Evolutionary conservation across 2,797 vertebrate species (phyloP).

Genomic region (Acanthurus tractus): DNA sequence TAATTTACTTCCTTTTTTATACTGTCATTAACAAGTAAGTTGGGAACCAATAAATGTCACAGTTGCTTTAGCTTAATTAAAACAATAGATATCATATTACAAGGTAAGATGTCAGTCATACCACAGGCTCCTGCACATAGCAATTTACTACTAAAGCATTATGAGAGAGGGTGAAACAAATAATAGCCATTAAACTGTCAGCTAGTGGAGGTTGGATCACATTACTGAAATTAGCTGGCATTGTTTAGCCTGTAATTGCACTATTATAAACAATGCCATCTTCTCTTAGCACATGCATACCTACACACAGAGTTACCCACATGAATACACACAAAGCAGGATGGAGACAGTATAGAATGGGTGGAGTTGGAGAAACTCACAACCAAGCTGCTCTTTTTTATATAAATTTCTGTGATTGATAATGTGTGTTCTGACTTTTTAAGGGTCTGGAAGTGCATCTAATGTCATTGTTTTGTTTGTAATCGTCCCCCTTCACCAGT

Average conservation of each 20-base stretch:
- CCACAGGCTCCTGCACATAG: slow-evolving; percentile 86
- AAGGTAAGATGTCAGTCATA: slow-evolving; percentile 93
- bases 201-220: slow-evolving; percentile 88
- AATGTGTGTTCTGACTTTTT: neutral
- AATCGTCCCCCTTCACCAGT: neutral
- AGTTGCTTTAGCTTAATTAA: slow-evolving; percentile 96
- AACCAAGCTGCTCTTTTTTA: neutral
- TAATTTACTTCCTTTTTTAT: slow-evolving; percentile 78
- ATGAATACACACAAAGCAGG: slow-evolving; percentile 1
- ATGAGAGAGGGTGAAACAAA: slow-evolving; percentile 93
- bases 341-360: neutral
- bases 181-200: slow-evolving; percentile 95
- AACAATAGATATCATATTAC: slow-evolving; percentile 95
- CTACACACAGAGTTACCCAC: slow-evolving; percentile 13
- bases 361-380: neutral
- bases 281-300: slow-evolving; percentile 58
- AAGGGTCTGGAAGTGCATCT: neutral
- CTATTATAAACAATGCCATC: slow-evolving; percentile 84
- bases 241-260: slow-evolving; percentile 65
- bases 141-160: slow-evolving; percentile 91
- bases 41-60: slow-evolving; percentile 93
- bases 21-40: slow-evolving; percentile 90
- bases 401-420: neutral
- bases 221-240: slow-evolving; percentile 92
- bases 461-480: neutral